These are phyloP conservation scores for Leptopilina clavipes DNA, from an alignment of 1,140 invertebrate genomes.

Conservation along the genomic window DNA sequence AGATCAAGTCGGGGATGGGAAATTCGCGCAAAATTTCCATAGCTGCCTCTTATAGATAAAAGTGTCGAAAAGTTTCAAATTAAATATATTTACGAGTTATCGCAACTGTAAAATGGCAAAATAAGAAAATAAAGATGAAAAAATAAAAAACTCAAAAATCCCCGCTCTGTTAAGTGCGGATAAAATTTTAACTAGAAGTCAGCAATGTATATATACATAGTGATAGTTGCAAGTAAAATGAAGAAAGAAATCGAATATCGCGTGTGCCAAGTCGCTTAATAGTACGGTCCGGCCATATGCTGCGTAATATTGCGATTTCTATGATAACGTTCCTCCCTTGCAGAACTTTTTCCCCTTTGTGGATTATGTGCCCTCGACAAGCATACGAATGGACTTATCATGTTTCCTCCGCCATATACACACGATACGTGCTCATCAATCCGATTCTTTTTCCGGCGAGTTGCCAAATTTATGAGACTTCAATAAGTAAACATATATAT, in stretches of 20 bases:
- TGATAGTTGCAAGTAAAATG: neutral
- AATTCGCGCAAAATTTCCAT: slow-evolving; percentile 2
- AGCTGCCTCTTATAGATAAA: neutral
- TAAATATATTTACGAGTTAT: slow-evolving; percentile 37
- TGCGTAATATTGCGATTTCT: slow-evolving; percentile 60
- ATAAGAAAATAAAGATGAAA: too few relatives aligned
- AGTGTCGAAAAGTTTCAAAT: slow-evolving; percentile 44
- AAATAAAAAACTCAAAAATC: neutral
- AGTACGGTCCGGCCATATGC: slow-evolving; percentile 53
- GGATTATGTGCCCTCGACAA: slow-evolving; percentile 47
- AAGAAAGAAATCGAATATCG: slow-evolving; percentile 31
- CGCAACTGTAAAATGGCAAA: neutral
- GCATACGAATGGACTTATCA: slow-evolving; percentile 48
- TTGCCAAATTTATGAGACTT: slow-evolving; percentile 27
- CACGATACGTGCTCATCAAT: neutral
- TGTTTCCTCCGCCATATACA: slow-evolving; percentile 26
- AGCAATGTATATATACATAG: neutral
- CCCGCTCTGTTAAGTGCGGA: slow-evolving; percentile 41
- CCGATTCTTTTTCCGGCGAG: neutral
- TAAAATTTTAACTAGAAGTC: slow-evolving; percentile 44
- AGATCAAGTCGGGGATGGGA: neutral
- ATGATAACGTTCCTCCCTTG: slow-evolving; percentile 53
- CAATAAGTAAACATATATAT: neutral
- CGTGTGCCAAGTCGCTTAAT: slow-evolving; percentile 49
- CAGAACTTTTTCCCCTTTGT: neutral